These are phyloP conservation scores for Anoplolepis gracilipes DNA, from an alignment of 1,140 invertebrate species.

Conservation along the genomic window DNA sequence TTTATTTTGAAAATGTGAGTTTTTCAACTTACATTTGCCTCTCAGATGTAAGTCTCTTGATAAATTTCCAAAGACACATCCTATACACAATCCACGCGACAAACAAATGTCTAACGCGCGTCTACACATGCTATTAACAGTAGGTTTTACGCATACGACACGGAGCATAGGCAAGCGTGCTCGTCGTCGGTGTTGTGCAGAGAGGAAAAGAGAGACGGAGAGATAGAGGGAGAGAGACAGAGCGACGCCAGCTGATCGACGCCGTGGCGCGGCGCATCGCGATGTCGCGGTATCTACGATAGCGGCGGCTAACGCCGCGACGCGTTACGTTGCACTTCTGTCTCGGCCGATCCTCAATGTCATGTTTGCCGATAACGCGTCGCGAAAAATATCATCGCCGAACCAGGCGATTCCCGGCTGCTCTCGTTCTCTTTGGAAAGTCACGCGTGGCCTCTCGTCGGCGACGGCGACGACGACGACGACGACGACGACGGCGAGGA, in stretches of 20 bases:
- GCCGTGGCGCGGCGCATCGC: slow-evolving; percentile 53
- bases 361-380: slow-evolving; percentile 64
- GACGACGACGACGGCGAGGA: no score
- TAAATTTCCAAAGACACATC: not conserved
- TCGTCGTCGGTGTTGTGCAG: slow-evolving; percentile 38
- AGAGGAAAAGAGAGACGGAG: slow-evolving; percentile 14
- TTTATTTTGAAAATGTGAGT: not conserved
- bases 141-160: slow-evolving; percentile 37
- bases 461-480: no score
- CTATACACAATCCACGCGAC: slow-evolving; percentile 7
- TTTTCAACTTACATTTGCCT: slow-evolving; percentile 6
- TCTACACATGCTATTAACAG: slow-evolving; percentile 36
- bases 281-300: slow-evolving; percentile 57
- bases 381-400: not conserved
- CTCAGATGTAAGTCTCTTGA: not conserved
- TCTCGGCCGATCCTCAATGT: slow-evolving; percentile 58
- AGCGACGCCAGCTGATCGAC: slow-evolving; percentile 56
- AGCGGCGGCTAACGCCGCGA: slow-evolving; percentile 19
- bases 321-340: slow-evolving; percentile 46
- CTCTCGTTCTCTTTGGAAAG: slow-evolving; percentile 38
- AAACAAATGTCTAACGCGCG: slow-evolving; percentile 34
- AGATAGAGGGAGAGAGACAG: slow-evolving; percentile 18
- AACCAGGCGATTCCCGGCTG: slow-evolving; percentile 26
- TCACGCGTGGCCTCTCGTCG: slow-evolving; percentile 44
- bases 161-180: slow-evolving; percentile 24